Conservation (phyloP, 2,113 vertebrate genomes). For the Mesoclemmys tuberculata region DNA sequence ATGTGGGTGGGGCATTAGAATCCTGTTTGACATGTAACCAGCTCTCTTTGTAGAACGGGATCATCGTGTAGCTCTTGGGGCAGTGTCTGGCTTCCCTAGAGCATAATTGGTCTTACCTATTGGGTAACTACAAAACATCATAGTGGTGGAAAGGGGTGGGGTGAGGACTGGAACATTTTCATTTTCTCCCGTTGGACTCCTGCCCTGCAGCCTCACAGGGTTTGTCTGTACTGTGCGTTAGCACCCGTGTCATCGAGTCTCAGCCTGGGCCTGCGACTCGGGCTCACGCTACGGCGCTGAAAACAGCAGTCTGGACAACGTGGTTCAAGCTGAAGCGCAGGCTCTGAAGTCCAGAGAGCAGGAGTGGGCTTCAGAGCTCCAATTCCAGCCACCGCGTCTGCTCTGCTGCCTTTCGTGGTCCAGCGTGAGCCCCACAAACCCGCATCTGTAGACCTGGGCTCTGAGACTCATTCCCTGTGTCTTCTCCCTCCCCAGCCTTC, state of each 20-base stretch:
- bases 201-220: background rate
- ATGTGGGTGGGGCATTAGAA: fast-evolving
- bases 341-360: background rate
- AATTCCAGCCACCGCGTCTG: background rate
- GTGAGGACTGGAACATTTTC: background rate
- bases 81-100: background rate
- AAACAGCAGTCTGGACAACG: background rate
- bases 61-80: background rate
- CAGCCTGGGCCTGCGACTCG: background rate
- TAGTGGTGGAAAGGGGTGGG: background rate
- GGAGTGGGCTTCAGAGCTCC: background rate
- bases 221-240: background rate
- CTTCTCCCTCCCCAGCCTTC: background rate
- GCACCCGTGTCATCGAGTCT: background rate
- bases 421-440: background rate
- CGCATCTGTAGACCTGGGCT: background rate
- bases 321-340: background rate
- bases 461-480: background rate
- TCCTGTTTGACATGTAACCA: background rate
- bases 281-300: background rate
- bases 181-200: background rate
- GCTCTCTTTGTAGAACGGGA: background rate
- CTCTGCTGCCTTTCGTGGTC: background rate
- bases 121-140: background rate
- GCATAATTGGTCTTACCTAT: background rate